phyloP scores from a whole-genome alignment of 2,888 invertebrate genomes.

The Papilio protenor region DNA sequence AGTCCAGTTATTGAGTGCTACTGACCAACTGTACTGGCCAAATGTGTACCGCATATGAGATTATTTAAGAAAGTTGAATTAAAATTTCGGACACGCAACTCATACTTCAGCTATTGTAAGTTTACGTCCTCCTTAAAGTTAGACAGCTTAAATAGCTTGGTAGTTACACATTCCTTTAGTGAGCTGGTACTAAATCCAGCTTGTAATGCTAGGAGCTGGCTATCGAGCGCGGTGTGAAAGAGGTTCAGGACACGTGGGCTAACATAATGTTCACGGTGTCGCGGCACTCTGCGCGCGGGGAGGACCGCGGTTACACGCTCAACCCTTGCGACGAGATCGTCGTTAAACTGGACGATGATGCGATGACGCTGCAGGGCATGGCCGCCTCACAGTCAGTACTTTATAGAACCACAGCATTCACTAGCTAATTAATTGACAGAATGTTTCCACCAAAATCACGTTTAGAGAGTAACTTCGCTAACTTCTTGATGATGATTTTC shows the following conservation, averaged over 20 bases:
- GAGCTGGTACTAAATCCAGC: not conserved
- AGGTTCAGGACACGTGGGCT: slow-evolving; percentile 91
- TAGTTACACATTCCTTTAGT: no score
- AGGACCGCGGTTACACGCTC: slow-evolving; percentile 91
- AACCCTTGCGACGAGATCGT: slow-evolving; percentile 93
- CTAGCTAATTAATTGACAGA: not conserved
- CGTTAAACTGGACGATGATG: slow-evolving; percentile 93
- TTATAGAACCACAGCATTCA: not conserved
- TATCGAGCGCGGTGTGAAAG: slow-evolving; percentile 95
- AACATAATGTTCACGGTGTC: slow-evolving; percentile 86
- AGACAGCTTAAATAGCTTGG: not conserved
- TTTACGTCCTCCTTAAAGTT: not conserved
- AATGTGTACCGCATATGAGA: no score
- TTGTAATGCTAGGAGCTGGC: slow-evolving; percentile 86
- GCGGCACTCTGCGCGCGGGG: slow-evolving; percentile 88
- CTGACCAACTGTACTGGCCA: no score
- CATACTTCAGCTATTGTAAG: not conserved
- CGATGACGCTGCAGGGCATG: slow-evolving; percentile 96
- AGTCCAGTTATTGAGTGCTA: no score
- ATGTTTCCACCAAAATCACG: not conserved
- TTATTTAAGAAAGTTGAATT: no score
- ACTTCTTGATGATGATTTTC: not conserved
- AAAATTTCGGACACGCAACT: not conserved
- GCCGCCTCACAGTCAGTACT: slow-evolving; percentile 88
- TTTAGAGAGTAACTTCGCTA: not conserved